phyloP scores from a whole-genome alignment of 2,797 vertebrate genomes.

The Betta splendens region DNA sequence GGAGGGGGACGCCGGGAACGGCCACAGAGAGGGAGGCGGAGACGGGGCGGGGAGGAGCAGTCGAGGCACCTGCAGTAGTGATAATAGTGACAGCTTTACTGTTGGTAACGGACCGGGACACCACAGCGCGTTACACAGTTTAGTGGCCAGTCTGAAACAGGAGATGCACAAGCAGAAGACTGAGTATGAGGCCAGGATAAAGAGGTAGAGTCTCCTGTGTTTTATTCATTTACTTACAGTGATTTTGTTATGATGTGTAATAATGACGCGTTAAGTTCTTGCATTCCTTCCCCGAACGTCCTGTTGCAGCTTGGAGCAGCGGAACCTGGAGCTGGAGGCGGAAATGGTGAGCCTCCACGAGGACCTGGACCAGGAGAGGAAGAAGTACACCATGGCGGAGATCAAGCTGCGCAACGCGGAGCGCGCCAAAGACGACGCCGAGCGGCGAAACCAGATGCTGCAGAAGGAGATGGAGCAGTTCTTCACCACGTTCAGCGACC shows the following conservation, averaged over 20 bases:
- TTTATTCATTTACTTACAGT: too few species aligned
- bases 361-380: slow-evolving; percentile 96
- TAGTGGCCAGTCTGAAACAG: slow-evolving; percentile 95
- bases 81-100: slow-evolving; percentile 87
- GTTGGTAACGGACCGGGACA: slow-evolving; percentile 78
- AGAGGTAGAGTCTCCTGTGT: slow-evolving; percentile 89
- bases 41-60: slow-evolving; percentile 75
- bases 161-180: slow-evolving; percentile 97
- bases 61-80: slow-evolving; percentile 89
- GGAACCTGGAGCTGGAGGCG: slow-evolving; percentile 91
- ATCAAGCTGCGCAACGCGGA: slow-evolving; percentile 99
- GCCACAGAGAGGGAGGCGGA: slow-evolving; percentile 53
- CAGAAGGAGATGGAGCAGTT: slow-evolving; percentile 99
- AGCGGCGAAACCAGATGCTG: slow-evolving; percentile 95
- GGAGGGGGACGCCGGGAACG: slow-evolving; percentile 41
- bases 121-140: slow-evolving; percentile 94
- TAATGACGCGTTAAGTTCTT: too few species aligned
- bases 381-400: slow-evolving; percentile 99
- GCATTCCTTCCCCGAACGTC: background rate
- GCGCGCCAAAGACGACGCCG: slow-evolving; percentile 94
- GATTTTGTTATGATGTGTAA: too few species aligned
- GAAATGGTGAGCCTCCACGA: slow-evolving; percentile 93
- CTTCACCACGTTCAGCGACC: slow-evolving; percentile 96
- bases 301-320: slow-evolving; percentile 89
- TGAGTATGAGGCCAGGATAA: slow-evolving; percentile 94